phyloP scores from a whole-genome alignment of 1,140 invertebrate species.

The Copidosoma floridanum region DNA sequence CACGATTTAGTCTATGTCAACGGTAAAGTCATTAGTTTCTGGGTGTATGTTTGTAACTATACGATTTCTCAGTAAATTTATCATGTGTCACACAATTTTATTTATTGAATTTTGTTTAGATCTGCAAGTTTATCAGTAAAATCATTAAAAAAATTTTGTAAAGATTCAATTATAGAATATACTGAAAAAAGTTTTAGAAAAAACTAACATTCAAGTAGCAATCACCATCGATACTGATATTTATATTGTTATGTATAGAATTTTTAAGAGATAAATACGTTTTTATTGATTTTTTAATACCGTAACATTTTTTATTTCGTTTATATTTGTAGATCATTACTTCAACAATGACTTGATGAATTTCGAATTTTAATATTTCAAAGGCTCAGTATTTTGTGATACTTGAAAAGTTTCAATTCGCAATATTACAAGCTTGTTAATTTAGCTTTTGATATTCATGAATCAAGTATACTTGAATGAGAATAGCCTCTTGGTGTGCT shows the following conservation, averaged over 20 bases:
- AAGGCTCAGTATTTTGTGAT: not conserved
- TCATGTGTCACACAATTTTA: not conserved
- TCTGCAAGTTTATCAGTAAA: slow-evolving; percentile 8
- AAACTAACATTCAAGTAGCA: not conserved
- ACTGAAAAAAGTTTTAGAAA: not conserved
- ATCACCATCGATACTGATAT: not conserved
- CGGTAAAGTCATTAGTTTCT: slow-evolving; percentile 8
- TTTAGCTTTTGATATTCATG: not conserved
- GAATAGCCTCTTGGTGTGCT: not conserved
- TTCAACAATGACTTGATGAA: slow-evolving; percentile 15
- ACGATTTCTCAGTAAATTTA: not conserved
- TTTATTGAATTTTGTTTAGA: not conserved
- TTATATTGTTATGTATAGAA: not conserved
- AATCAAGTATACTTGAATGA: not conserved
- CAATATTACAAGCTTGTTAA: not conserved
- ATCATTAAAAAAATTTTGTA: slow-evolving; percentile 1
- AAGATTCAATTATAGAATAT: not conserved
- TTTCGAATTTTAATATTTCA: slow-evolving; percentile 10
- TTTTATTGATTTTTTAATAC: slow-evolving; percentile 9
- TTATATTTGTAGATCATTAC: not conserved
- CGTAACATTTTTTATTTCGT: not conserved
- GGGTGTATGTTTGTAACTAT: not conserved
- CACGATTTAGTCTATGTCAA: slow-evolving; percentile 43
- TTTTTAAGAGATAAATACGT: slow-evolving; percentile 6
- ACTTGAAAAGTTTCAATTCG: slow-evolving; percentile 14